Percentiles rank a stretch among this genome's conserved stretches.
Evolutionary conservation across 2,888 invertebrate species (phyloP).

Genomic region (Heliconius ethilla): DNA sequence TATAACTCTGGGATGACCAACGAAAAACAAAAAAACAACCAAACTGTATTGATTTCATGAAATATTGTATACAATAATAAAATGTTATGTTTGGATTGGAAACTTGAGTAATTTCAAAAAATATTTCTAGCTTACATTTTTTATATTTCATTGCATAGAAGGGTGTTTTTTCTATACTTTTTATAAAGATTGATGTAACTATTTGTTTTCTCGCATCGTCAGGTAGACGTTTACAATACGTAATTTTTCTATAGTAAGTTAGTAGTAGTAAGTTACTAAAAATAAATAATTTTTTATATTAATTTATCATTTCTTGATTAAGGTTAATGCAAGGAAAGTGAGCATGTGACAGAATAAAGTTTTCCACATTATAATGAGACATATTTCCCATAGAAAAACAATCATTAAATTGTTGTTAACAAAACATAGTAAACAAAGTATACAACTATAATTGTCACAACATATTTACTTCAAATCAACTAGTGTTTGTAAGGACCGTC

Average conservation of each 20-base stretch:
- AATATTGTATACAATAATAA: not conserved
- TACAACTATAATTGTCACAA: not conserved
- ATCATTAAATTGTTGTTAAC: no score
- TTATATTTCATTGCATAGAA: not conserved
- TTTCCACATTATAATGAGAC: no score
- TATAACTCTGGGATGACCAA: no score
- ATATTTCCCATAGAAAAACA: no score
- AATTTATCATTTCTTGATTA: no score
- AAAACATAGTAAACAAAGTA: not conserved
- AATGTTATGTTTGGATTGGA: not conserved
- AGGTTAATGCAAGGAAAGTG: no score
- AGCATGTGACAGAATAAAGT: no score
- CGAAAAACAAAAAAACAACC: no score
- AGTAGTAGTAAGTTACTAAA: not conserved
- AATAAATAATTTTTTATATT: not conserved
- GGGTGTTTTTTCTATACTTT: constrained; percentile 6
- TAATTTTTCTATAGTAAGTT: no score
- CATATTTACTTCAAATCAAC: not conserved
- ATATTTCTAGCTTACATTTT: constrained; percentile 2
- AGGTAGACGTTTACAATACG: not conserved
- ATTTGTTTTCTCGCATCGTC: not conserved
- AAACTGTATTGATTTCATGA: no score
- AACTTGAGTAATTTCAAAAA: not conserved
- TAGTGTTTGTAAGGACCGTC: not conserved
- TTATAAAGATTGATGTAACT: not conserved